Percentiles rank a stretch among this genome's conserved stretches.
Conservation (phyloP, 1,140 invertebrate species). For the Cyphomyrmex costatus region DNA sequence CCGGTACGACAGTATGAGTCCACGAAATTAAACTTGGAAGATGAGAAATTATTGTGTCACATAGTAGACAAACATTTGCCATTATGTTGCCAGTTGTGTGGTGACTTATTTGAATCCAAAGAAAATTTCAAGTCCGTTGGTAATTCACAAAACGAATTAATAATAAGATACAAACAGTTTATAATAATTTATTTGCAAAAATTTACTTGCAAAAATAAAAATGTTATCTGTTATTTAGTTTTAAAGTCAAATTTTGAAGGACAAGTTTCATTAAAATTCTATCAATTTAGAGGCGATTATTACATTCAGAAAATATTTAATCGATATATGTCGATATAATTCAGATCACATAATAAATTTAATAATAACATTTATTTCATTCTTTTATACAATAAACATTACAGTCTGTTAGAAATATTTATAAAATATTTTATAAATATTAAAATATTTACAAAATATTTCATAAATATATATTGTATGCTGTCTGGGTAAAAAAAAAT, state of each 20-base stretch:
- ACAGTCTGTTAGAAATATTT: not conserved
- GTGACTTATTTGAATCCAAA: slow-evolving; percentile 62
- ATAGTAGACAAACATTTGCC: slow-evolving; percentile 75
- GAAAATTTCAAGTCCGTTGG: slow-evolving; percentile 70
- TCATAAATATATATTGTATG: too few relatives aligned
- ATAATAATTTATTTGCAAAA: not conserved
- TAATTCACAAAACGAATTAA: slow-evolving; percentile 16
- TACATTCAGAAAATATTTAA: not conserved
- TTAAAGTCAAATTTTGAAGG: not conserved
- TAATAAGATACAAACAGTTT: not conserved
- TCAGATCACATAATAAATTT: not conserved
- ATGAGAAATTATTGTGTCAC: slow-evolving; percentile 70
- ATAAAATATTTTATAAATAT: too few relatives aligned
- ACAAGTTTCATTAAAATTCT: not conserved
- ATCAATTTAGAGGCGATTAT: not conserved
- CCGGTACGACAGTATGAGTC: slow-evolving; percentile 36
- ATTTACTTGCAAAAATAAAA: not conserved
- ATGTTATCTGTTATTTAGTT: not conserved
- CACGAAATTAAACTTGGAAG: slow-evolving; percentile 40
- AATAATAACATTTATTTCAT: not conserved
- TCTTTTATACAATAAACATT: not conserved
- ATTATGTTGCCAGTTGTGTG: slow-evolving; percentile 72
- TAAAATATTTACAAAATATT: too few relatives aligned
- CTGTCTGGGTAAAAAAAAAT: slow-evolving; percentile 12
- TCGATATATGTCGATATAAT: too few relatives aligned